Evolutionary conservation across 2,113 vertebrate species (phyloP).

Genomic region (Larimichthys crocea): DNA sequence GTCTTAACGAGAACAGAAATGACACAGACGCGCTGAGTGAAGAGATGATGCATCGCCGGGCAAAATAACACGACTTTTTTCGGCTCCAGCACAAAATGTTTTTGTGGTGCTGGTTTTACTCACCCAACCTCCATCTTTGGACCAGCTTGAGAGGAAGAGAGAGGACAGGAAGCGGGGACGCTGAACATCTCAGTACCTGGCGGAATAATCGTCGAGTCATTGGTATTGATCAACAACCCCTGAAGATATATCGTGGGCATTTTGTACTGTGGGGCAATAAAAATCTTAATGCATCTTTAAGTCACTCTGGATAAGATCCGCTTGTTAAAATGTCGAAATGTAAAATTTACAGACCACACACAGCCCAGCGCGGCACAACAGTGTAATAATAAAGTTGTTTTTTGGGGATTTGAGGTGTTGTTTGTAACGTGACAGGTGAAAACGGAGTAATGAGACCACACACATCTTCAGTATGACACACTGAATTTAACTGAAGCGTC

Average conservation of each 20-base stretch:
- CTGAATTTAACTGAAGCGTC: not conserved
- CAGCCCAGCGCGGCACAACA: not conserved
- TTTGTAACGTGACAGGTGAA: slow-evolving; percentile 3
- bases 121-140: not conserved
- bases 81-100: not conserved
- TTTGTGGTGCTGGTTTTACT: slow-evolving; percentile 9
- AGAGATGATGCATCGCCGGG: not conserved
- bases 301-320: slow-evolving; percentile 26
- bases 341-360: slow-evolving; percentile 25
- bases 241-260: slow-evolving; percentile 33
- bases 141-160: not conserved
- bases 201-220: slow-evolving; percentile 27
- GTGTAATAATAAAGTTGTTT: not conserved
- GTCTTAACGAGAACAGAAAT: not conserved
- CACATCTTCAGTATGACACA: not conserved
- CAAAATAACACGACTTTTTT: not conserved
- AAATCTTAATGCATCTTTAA: slow-evolving; percentile 55
- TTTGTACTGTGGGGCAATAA: slow-evolving; percentile 17
- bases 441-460: not conserved
- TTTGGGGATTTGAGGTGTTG: not conserved
- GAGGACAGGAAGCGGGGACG: not conserved
- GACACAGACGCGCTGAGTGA: not conserved
- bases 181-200: slow-evolving; percentile 19
- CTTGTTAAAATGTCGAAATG: slow-evolving; percentile 42
- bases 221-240: slow-evolving; percentile 38